Percentiles rank a stretch among this genome's conserved stretches.
Conservation (phyloP, 2,888 invertebrate genomes). For the Eretmocerus hayati region DNA sequence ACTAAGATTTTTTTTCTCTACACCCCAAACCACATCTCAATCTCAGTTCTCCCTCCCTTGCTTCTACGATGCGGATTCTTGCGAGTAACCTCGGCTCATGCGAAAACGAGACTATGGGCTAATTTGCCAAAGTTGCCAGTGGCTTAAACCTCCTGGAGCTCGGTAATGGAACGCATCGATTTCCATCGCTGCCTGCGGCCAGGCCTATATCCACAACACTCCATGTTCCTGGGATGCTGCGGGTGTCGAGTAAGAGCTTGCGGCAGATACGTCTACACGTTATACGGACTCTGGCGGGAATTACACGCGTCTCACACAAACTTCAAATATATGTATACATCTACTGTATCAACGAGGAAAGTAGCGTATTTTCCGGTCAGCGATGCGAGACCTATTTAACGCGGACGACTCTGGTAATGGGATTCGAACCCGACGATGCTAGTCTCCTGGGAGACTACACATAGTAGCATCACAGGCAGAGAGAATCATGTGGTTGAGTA, state of each 20-base stretch:
- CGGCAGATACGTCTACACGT: constrained; percentile 15
- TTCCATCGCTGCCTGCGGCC: constrained; percentile 38
- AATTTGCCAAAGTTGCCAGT: constrained; percentile 28
- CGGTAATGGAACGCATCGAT: constrained; percentile 42
- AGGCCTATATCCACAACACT: too few species aligned
- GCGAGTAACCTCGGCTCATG: too few species aligned
- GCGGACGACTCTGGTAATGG: constrained; percentile 48
- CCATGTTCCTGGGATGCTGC: too few species aligned
- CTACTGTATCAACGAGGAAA: neutral
- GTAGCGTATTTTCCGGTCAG: constrained; percentile 46
- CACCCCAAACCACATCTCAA: too few species aligned
- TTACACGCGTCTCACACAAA: too few species aligned
- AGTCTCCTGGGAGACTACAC: constrained; percentile 45
- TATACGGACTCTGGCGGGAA: constrained; percentile 15
- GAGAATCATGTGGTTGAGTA: too few species aligned
- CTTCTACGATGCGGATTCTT: too few species aligned
- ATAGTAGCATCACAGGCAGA: too few species aligned
- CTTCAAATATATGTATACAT: too few species aligned
- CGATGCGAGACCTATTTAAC: constrained; percentile 49
- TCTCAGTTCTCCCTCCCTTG: too few species aligned
- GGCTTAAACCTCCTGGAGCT: constrained; percentile 20
- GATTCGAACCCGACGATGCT: constrained; percentile 45
- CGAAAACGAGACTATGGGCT: too few species aligned
- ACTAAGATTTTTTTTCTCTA: too few species aligned
- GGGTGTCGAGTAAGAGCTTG: constrained; percentile 33